phyloP scores from a whole-genome alignment of 2,113 vertebrate species.

The Hippocampus comes region DNA sequence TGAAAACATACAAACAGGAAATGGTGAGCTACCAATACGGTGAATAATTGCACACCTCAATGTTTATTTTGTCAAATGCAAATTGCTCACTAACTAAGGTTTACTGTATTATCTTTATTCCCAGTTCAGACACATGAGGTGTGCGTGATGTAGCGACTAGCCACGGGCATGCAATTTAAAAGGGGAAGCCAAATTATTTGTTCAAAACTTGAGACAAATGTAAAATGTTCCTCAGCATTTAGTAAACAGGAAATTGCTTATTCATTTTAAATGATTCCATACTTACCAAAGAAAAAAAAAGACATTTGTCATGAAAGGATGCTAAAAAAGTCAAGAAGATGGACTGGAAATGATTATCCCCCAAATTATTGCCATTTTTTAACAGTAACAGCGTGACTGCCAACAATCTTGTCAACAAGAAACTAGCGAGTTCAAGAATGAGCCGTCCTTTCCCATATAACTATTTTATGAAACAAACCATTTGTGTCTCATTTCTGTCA shows the following conservation, averaged over 20 bases:
- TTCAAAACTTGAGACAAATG: not conserved
- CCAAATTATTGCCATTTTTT: constrained; percentile 1
- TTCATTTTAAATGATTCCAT: constrained; percentile 12
- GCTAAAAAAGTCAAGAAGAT: not conserved
- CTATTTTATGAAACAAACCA: not conserved
- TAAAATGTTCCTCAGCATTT: not conserved
- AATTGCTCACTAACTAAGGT: not conserved
- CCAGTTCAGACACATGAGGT: not conserved
- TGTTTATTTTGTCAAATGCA: not conserved
- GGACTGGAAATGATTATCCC: not conserved
- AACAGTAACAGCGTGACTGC: constrained; percentile 24
- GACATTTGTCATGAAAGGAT: not conserved
- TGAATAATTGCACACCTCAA: constrained; percentile 18
- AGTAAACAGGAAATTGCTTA: not conserved
- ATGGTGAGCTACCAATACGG: constrained; percentile 17
- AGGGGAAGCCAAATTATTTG: not conserved
- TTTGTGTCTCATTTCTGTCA: constrained; percentile 22
- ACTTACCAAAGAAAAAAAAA: constrained; percentile 18
- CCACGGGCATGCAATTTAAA: not conserved
- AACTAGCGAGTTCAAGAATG: not conserved
- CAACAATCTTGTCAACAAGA: not conserved
- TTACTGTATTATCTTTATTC: not conserved
- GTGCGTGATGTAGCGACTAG: not conserved
- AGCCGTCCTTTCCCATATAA: not conserved
- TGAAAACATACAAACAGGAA: constrained; percentile 35